Evolutionary conservation across 2,888 invertebrate species (phyloP), one percentile per base, ranked within the genome.

Genomic region (Hedya salicella): DNA sequence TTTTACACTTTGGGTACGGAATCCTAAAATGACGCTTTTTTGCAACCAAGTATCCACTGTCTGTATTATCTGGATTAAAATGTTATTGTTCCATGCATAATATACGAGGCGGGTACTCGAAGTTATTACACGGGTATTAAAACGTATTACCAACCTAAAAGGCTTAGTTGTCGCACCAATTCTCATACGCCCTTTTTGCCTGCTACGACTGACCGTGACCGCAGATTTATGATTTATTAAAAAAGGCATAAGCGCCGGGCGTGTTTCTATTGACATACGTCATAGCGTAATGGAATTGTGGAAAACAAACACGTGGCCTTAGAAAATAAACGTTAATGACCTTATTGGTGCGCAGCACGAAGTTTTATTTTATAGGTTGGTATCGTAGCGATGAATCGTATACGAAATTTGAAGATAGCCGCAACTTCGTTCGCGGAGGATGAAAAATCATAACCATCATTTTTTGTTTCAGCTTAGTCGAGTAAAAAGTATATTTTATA

Each of bases 171-270:
- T 48, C n/a, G 13, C 1, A 21, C 13, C 3, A 4, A 21, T 48
- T 13, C 9, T 46, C 17, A 17, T 13, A 44, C 30, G 30, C 50
- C 50, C 42, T 52, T 61, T 42, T 50, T 30, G 40, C 30, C 42
- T 42, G 30, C 17, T 44, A 14, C 44, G 42, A 49, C 44, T 32
- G 64, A 25, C 57, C 64, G 50, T 64, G 64, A 59, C 64, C 64
- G 50, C 57, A 57, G 63, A 59, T 64, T 64, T 64, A 64, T 42
- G 57, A 36, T 16, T 11, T 62, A 25, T 16, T 19, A 42, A 13
- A 46, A 46, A 19, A 46, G 46, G 46, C 13, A 19, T 19, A 19
- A 46, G 19, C 13, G 13, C 4, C 11, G 11, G 9, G 3, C 4
- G 9, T 44, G 3, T 19, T 19, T 11, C 14, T 11, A 17, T 9